Evolutionary conservation across 2,888 invertebrate genomes (phyloP).

Genomic region (Celastrina argiolus): DNA sequence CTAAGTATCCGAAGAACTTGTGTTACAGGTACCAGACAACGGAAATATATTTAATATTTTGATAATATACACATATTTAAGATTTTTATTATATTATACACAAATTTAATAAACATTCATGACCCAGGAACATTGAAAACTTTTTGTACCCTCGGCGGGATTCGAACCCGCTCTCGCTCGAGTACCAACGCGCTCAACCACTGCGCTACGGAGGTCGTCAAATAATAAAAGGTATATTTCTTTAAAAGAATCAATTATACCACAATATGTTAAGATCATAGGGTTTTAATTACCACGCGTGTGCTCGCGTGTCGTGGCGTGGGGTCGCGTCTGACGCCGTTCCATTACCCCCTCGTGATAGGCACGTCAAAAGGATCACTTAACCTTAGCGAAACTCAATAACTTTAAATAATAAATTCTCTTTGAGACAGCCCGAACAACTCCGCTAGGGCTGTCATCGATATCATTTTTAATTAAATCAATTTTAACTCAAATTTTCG

Average conservation of each 20-base stretch:
- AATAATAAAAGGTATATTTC: no score
- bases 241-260: neutral
- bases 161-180: no score
- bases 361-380: constrained; percentile 70
- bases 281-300: neutral
- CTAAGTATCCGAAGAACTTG: no score
- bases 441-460: constrained; percentile 54
- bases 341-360: constrained; percentile 46
- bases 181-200: no score
- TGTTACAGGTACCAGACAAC: no score
- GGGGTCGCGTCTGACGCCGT: constrained; percentile 40
- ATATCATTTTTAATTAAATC: constrained; percentile 39
- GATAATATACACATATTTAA: no score
- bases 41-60: no score
- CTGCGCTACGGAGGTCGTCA: no score
- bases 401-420: constrained; percentile 74
- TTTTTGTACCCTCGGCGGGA: no score
- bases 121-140: no score
- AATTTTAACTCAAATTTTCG: constrained; percentile 26
- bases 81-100: no score
- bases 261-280: neutral
- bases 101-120: no score
- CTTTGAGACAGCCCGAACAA: constrained; percentile 64
- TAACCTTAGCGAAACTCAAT: constrained; percentile 75
- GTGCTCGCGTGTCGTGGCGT: neutral